Evolutionary conservation across 2,888 invertebrate genomes (phyloP).

Genomic region (Drosophila bunnanda): DNA sequence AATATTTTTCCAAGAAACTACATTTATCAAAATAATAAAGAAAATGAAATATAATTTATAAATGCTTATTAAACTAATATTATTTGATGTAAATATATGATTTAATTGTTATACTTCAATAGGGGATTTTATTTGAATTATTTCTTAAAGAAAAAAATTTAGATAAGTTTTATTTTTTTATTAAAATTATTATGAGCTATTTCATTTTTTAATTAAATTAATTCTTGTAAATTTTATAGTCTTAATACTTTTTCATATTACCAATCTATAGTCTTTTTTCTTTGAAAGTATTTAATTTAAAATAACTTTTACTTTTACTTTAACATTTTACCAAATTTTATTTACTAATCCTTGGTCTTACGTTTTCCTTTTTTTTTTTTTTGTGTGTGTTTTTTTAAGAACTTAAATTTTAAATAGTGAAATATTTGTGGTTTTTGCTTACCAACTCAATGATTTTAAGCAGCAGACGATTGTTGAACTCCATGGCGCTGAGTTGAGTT

Average conservation of each 20-base stretch:
- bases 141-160: background rate
- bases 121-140: background rate
- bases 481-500: slow-evolving; percentile 61
- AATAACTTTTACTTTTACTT: background rate
- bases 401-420: background rate
- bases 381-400: background rate
- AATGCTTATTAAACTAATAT: background rate
- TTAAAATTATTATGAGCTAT: background rate
- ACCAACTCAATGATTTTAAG: slow-evolving; percentile 84
- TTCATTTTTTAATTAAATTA: background rate
- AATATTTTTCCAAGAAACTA: background rate
- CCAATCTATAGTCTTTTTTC: background rate
- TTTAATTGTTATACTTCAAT: background rate
- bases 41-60: background rate
- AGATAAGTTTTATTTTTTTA: background rate
- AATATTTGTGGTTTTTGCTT: slow-evolving; percentile 46
- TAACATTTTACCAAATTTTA: background rate
- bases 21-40: background rate
- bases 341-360: slow-evolving; percentile 4
- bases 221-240: background rate
- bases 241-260: no score
- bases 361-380: background rate
- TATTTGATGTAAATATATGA: background rate
- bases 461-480: slow-evolving; percentile 83
- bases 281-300: background rate